Evolutionary conservation across 2,797 vertebrate genomes (phyloP), one percentile per base, ranked within the genome.

Genomic region (Acanthurus tractus): DNA sequence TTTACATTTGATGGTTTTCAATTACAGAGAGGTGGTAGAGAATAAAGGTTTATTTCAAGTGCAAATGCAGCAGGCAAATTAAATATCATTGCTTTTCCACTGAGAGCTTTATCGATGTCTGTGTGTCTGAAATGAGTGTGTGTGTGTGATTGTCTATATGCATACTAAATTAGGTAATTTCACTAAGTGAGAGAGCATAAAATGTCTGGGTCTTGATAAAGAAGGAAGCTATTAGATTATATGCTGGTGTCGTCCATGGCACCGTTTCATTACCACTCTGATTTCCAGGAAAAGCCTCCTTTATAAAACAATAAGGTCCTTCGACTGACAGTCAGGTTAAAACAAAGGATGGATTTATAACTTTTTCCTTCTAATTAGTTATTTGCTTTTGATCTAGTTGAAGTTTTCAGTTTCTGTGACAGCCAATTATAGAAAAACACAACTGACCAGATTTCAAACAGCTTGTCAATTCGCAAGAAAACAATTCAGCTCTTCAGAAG

Each of bases 1-100:
- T 87, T 86, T 86, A 76, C 70, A 63, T 80, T 78, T 74, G 55
- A 74, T 70, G 71, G 54, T 11, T 73, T 78, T 78, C 71, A 80
- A 58, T 44, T 66, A 64, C 56, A 74, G 49, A 2, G 46, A 58
- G 53, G 22, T 20, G 71, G 44, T 1, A 9, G 36, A 70, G 65
- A 76, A 74, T 53, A 67, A 68, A 83, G 63, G 45, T 64, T 68
- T 34, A 67, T 58, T 77, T 74, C 64, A 63, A 64, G 49, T 38
- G 58, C 20, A 78, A 78, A 79, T 67, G 63, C 71, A 34, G 29
- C 29, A 34, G 29, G 29, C 38, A 40, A 40, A 40, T 40, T 40
- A 40, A 40, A 40, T 40, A 40, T 40, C 11, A 40, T 40, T 40
- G 38, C 46, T 46, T 46, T 38, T 59, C 29, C 8, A 62, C 12